Evolutionary conservation across 2,888 invertebrate genomes (phyloP), one percentile per base, ranked within the genome.

Genomic region (Marasmarcha lunaedactyla): DNA sequence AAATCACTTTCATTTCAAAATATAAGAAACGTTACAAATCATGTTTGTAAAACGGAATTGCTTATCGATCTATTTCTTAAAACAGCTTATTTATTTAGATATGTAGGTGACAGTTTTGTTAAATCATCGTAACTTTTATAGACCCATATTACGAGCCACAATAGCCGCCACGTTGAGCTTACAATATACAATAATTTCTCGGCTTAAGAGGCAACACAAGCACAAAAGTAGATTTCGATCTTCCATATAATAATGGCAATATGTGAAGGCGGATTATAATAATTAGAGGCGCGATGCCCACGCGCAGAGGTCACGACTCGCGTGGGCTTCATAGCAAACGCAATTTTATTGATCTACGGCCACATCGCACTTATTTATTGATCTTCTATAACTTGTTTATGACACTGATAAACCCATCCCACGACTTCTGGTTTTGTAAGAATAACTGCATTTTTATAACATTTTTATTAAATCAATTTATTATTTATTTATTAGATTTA

Each of bases 301-400:
- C 54, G 51, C 37, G 44, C 39, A 39, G 42, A 50, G 55, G 59
- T 59, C 65, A 52, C 54, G 67, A 57, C 63, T 57, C 56, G 71
- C 69, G 77, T 72, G 59, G 74, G 74, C 65, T 69, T 59, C n/a
- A 9, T 30, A 30, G 6, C 4, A 30, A 50, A 56, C 57, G 56
- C 55, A 47, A 59, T 59, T 30, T 61, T 63, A 62, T 63, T 64
- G 66, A 68, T 61, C 60, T 60, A 71, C 61, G 46, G 50, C 49
- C 55, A 52, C 54, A 59, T 60, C 55, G 56, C 57, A 54, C 54
- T 55, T 69, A 64, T 69, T 68, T 65, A 69, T 71, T 63, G 57
- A 54, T 52, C 49, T 52, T 51, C 55, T 47, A 55, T 57, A 54
- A 52, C 52, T 57, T 57, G 54, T 65, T 63, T 64, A 68, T 57